Evolutionary conservation across 2,113 vertebrate genomes (phyloP).

Genomic region (Microcebus tavaratra): DNA sequence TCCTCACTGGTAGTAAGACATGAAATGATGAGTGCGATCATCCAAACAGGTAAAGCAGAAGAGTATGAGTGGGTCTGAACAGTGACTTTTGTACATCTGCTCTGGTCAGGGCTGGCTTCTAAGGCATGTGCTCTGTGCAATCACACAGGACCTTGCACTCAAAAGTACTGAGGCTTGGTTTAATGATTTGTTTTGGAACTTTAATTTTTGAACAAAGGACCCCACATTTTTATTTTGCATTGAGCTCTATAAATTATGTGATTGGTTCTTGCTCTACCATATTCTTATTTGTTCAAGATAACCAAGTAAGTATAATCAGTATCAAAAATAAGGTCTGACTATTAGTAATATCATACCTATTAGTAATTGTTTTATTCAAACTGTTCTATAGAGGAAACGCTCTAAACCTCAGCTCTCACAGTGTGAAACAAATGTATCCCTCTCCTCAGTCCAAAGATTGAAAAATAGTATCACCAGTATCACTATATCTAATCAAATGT

Average conservation of each 20-base stretch:
- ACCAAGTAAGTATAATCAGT: slow-evolving; percentile 3
- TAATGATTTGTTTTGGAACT: not conserved
- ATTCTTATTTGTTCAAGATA: slow-evolving; percentile 31
- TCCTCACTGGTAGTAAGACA: not conserved
- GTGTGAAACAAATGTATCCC: not conserved
- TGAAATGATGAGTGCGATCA: not conserved
- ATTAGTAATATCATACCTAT: not conserved
- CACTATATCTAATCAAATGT: slow-evolving; percentile 19
- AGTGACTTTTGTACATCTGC: not conserved
- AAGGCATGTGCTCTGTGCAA: not conserved
- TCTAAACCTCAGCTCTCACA: not conserved
- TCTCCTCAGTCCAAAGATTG: not conserved
- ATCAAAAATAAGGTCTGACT: slow-evolving; percentile 11
- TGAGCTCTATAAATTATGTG: not conserved
- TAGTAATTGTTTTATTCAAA: slow-evolving; percentile 30
- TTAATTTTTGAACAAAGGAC: not conserved
- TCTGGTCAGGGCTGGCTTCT: not conserved
- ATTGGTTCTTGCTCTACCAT: not conserved
- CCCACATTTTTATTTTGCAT: slow-evolving; percentile 35
- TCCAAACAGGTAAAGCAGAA: not conserved
- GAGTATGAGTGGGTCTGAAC: not conserved
- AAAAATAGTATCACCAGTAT: not conserved
- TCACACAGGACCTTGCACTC: not conserved
- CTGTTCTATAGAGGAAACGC: not conserved
- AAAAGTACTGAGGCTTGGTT: not conserved